Base-by-base conservation (phyloP, 1,140 invertebrate genomes). In the Leptinotarsa undecemlineata region DNA sequence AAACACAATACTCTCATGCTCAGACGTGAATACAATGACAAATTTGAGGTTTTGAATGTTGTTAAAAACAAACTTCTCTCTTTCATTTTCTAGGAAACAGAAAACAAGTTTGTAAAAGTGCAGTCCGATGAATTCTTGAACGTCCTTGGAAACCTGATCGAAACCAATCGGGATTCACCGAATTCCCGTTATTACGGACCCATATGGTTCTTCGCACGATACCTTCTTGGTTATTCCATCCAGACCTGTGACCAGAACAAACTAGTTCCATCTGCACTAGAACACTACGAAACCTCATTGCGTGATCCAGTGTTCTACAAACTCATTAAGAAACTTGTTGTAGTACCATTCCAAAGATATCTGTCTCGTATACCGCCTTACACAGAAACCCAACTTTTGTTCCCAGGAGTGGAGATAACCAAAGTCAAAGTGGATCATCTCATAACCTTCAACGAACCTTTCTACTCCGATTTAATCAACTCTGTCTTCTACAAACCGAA, bases 261-360 rank as follows among this genome's bases (percentile, higher is more conserved):
- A 14, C 74, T 83, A 72, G 78, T 74, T 4, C 82, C 82, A 19
- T 79, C 79, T 0, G 81, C 84, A 5, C 77, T 88, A 68, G 84
- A 88, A 69, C 85, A 87, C 77, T 87, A 82, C 71, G 86, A 87
- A 72, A 92, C 91, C 23, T 88, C 89, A 76, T 79, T 91, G 72
- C 88, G 91, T 62, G 91, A 92, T 82, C 91, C 91, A 17, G 85
- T 89, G 71, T 91, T 90, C 88, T 92, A 90, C 87, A 86, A 86
- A 72, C 85, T 92, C 78, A 85, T 86, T 82, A 88, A 90, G 80
- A 87, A 87, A 76, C 84, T 90, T 77, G 80, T 85, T 33, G 81
- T 87, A 74, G 85, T 85, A 69, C 51, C 51, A 57, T 89, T 87
- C 77, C 73, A 84, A 5, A 82, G 85, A 51, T 75, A 75, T 75